These are phyloP conservation scores for Anableps anableps DNA, from an alignment of 2,797 vertebrate genomes.

Conservation along the genomic window DNA sequence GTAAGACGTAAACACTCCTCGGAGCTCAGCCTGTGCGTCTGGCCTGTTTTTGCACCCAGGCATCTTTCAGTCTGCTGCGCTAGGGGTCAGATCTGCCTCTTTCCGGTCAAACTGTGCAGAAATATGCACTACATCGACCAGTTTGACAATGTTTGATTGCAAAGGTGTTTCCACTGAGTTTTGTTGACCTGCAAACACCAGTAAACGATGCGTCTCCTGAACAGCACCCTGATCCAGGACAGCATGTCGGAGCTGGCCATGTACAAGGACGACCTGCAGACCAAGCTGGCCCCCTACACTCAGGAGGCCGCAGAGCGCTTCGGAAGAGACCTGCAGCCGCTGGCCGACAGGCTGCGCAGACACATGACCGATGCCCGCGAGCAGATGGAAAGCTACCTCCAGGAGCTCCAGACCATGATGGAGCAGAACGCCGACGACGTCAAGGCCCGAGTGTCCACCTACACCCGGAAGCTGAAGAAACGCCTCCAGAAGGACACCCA, in stretches of 20 bases:
- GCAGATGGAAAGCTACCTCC: constrained; percentile 74
- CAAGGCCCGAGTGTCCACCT: constrained; percentile 62
- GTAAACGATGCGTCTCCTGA: not conserved
- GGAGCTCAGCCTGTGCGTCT: not conserved
- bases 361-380: constrained; percentile 77
- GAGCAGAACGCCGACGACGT: constrained; percentile 80
- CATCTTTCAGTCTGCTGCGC: not conserved
- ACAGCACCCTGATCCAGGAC: constrained; percentile 82
- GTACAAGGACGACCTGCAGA: constrained; percentile 76
- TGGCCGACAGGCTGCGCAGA: constrained; percentile 53
- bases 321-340: constrained; percentile 70
- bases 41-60: not conserved
- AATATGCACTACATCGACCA: not conserved
- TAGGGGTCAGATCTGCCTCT: not conserved
- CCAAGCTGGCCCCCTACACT: constrained; percentile 73
- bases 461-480: constrained; percentile 84
- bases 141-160: not conserved
- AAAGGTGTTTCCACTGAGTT: not conserved
- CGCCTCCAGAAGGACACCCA: constrained; percentile 81
- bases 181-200: too few relatives aligned
- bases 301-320: constrained; percentile 63
- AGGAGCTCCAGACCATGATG: constrained; percentile 80
- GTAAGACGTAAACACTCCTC: not conserved
- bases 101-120: not conserved
- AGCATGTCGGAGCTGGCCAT: constrained; percentile 77